Base-by-base conservation (phyloP, 2,888 invertebrate species). In the Caenorhabditis drosophilae region DNA sequence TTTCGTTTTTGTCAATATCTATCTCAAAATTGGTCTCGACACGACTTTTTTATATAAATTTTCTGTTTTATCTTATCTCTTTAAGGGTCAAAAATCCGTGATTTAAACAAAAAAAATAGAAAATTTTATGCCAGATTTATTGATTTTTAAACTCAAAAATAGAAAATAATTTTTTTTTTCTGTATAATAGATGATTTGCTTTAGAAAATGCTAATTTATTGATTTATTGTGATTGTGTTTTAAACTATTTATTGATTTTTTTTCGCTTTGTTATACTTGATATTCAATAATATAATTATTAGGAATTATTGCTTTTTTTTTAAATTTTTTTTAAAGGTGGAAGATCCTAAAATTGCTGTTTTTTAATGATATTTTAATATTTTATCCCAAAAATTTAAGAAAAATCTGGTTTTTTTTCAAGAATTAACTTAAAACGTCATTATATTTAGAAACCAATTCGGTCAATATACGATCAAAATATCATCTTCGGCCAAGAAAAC, bases 31-130 rank as follows among this genome's bases (percentile, higher is more conserved):
- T 15, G 31, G 18, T 18, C n/a, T 20, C 38, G 23, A 41, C 23
- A 50, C 23, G 50, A 59, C 35, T 23, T 42, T 20, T 38, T 20
- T 42, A 34, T 18, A 25, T 42, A n/a, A n/a, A 22, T 23, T 31
- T 26, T 42, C 16, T 38, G 7, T 46, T 35, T 26, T 20, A 34
- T 27, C 34, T 51, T 27, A 41, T 38, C 38, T 58, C 36, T 47
- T 40, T 35, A 47, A 35, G 47, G 47, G 47, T 47, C n/a, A 12
- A 22, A 40, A 22, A 4, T 20, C 23, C 42, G 42, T 42, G 42
- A 42, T 42, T 42, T 9, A 31, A 31, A 31, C 7, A 9, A 9
- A 9, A 31, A 9, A 31, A 9, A 31, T 31, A 31, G 6, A 7
- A 36, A 36, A 9, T 36, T 36, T 7, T 36, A n/a, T 36, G 22